Evolutionary conservation across 2,113 vertebrate genomes (phyloP).

Genomic region (Calypte anna): DNA sequence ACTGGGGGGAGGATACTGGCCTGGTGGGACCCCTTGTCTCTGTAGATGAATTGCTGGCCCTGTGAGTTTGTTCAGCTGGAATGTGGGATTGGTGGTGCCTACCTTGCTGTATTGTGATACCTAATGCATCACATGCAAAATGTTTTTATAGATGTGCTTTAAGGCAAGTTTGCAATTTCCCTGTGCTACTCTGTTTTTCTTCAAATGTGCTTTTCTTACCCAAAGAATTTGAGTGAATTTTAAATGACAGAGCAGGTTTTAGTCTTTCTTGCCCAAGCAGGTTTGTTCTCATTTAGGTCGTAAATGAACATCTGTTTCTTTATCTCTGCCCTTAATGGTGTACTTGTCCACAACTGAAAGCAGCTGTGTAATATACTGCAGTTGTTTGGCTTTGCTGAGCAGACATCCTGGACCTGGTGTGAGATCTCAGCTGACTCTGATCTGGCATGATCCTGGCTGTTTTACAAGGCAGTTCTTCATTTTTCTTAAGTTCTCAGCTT

Average conservation of each 20-base stretch:
- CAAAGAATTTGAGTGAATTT: neutral
- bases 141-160: neutral
- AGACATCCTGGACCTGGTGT: conserved; percentile 11
- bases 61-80: neutral
- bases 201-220: neutral
- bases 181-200: neutral
- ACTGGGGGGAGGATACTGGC: neutral
- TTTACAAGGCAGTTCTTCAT: neutral
- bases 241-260: neutral
- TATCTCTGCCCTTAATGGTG: conserved; percentile 32
- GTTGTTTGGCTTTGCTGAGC: conserved; percentile 40
- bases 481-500: conserved; percentile 25
- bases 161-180: neutral
- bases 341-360: conserved; percentile 44
- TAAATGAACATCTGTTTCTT: conserved; percentile 54
- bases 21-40: neutral
- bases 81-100: neutral
- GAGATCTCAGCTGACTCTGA: conserved; percentile 33
- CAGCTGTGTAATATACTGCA: neutral
- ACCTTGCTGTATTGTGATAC: neutral
- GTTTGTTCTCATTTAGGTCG: conserved; percentile 10
- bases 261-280: neutral
- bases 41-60: neutral
- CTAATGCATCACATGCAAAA: neutral
- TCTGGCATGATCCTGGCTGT: neutral